A percentile compares a stretch with the other conserved stretches of the same genome.
phyloP scores from a whole-genome alignment of 2,888 invertebrate genomes.

The Xiphydria camelus region DNA sequence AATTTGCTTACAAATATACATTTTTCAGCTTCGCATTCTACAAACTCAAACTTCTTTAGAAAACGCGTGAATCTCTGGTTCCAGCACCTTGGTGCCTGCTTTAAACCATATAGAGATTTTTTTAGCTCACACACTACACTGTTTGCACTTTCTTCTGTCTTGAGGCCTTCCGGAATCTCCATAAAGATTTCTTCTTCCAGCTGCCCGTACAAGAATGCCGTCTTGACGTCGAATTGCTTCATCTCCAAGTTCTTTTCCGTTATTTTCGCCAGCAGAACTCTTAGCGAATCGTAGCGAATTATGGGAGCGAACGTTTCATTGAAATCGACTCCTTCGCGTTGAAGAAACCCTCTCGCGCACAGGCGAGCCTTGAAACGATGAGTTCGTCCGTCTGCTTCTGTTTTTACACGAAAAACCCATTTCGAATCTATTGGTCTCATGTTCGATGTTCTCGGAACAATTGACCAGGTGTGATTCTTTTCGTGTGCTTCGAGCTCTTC shows the following conservation, averaged over 20 bases:
- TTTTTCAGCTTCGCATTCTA: constrained; percentile 13
- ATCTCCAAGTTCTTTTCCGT: constrained; percentile 7
- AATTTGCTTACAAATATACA: constrained; percentile 17
- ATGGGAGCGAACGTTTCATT: constrained; percentile 9
- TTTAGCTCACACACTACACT: constrained; percentile 12
- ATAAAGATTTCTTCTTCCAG: constrained; percentile 21
- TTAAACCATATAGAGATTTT: constrained; percentile 21
- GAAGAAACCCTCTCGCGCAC: constrained; percentile 29
- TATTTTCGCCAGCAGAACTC: not conserved
- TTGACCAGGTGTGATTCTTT: constrained; percentile 12
- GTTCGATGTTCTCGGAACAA: not conserved
- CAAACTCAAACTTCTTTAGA: constrained; percentile 9
- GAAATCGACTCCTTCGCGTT: constrained; percentile 31
- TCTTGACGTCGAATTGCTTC: constrained; percentile 7
- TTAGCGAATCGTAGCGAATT: constrained; percentile 4
- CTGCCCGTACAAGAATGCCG: constrained; percentile 8
- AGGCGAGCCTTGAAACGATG: constrained; percentile 35
- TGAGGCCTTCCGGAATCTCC: constrained; percentile 9
- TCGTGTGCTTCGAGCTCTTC: constrained; percentile 8
- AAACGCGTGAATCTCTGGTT: constrained; percentile 15
- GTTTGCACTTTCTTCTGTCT: not conserved
- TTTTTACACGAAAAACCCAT: constrained; percentile 18
- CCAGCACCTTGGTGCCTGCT: constrained; percentile 22
- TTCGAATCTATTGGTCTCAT: constrained; percentile 13
- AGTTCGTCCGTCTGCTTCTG: constrained; percentile 18